phyloP scores from a whole-genome alignment of 2,888 invertebrate species.

The Philereme vetulata region DNA sequence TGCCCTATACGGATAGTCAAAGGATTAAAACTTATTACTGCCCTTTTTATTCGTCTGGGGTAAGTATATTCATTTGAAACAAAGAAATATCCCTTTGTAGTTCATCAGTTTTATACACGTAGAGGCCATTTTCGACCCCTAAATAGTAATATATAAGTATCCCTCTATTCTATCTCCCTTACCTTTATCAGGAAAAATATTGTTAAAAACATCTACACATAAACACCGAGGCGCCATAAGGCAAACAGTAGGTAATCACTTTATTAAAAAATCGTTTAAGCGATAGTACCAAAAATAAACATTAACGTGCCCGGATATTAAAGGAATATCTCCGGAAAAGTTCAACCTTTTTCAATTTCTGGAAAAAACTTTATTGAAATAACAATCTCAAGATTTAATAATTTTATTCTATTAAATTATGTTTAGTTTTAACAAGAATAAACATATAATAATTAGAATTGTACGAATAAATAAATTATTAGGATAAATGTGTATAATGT shows the following conservation, averaged over 20 bases:
- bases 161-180: constrained; percentile 4
- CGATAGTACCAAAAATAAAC: constrained; percentile 25
- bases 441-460: neutral
- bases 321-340: constrained; percentile 27
- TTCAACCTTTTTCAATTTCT: constrained; percentile 7
- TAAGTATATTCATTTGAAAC: too few relatives aligned
- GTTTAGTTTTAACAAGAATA: constrained; percentile 8
- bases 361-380: constrained; percentile 15
- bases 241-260: constrained; percentile 21
- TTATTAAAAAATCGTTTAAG: constrained; percentile 31
- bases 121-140: too few relatives aligned
- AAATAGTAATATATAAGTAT: too few relatives aligned
- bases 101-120: too few relatives aligned
- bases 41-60: too few relatives aligned
- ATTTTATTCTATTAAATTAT: constrained; percentile 25
- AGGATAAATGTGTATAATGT: too few relatives aligned
- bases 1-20: too few relatives aligned
- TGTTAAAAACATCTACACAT: constrained; percentile 2
- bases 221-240: constrained; percentile 14
- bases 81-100: too few relatives aligned
- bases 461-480: neutral
- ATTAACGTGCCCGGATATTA: constrained; percentile 31
- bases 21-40: too few relatives aligned
- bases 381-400: constrained; percentile 11
- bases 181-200: constrained; percentile 3